A percentile compares a stretch with the other conserved stretches of the same genome.
These are phyloP conservation scores for Hemithea aestivaria DNA, from an alignment of 2,888 invertebrate genomes.

Conservation along the genomic window DNA sequence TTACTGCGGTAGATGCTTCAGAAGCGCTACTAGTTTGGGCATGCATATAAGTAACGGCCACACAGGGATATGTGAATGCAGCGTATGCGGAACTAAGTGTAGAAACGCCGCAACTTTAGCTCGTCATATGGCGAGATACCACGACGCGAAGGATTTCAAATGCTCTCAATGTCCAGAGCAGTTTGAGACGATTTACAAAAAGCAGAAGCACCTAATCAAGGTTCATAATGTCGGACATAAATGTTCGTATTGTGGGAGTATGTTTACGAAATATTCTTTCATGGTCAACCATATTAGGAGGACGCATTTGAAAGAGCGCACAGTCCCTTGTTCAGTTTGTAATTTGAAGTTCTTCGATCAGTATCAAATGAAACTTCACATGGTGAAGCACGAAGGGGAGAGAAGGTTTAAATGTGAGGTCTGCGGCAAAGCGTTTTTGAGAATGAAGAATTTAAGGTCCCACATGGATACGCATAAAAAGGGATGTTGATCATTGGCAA, in stretches of 20 bases:
- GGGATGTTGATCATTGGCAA: too few relatives aligned
- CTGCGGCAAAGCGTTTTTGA: conserved; percentile 78
- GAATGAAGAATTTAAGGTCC: conserved; percentile 78
- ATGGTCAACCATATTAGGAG: conserved; percentile 66
- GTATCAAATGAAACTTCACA: conserved; percentile 63
- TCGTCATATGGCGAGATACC: conserved; percentile 59
- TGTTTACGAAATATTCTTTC: conserved; percentile 69
- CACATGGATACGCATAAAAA: conserved; percentile 77
- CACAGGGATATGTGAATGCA: conserved; percentile 55
- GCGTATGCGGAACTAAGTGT: conserved; percentile 53
- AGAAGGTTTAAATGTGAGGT: conserved; percentile 76
- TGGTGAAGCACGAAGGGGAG: conserved; percentile 76
- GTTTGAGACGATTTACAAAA: conserved; percentile 74
- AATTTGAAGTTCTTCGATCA: conserved; percentile 67
- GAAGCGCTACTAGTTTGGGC: conserved; percentile 53
- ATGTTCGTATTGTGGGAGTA: conserved; percentile 57
- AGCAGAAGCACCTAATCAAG: conserved; percentile 73
- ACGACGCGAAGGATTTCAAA: conserved; percentile 62
- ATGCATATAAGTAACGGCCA: conserved; percentile 61
- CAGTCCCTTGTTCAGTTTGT: conserved; percentile 62
- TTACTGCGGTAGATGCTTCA: conserved; percentile 61
- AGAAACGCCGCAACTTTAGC: conserved; percentile 62
- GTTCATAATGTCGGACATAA: conserved; percentile 67
- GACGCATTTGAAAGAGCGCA: conserved; percentile 70
- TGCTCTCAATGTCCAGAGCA: conserved; percentile 61